phyloP scores from a whole-genome alignment of 2,888 invertebrate genomes.

The Hirtodrosophila histrioides region DNA sequence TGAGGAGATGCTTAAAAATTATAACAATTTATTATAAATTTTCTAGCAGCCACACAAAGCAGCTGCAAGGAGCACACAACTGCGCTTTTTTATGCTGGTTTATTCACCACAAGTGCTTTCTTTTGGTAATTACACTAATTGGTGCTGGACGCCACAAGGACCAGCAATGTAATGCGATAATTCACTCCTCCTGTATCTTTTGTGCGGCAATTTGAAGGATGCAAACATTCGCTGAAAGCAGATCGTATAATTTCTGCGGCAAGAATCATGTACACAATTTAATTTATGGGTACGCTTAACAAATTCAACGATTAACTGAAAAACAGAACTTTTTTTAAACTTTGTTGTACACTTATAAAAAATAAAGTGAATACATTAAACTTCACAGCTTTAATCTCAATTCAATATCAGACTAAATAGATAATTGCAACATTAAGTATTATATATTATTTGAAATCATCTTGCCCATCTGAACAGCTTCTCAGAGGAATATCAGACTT shows the following conservation, averaged over 20 bases:
- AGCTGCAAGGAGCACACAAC: conserved; percentile 3
- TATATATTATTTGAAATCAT: too few relatives aligned
- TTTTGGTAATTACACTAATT: conserved; percentile 67
- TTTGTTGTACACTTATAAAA: too few relatives aligned
- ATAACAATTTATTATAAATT: conserved; percentile 61
- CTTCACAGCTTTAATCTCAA: too few relatives aligned
- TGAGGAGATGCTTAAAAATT: conserved; percentile 63
- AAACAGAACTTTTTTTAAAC: too few relatives aligned
- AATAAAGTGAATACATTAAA: too few relatives aligned
- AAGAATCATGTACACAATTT: too few relatives aligned
- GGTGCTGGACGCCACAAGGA: conserved; percentile 30
- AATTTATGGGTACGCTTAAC: too few relatives aligned
- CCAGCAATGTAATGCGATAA: conserved; percentile 56
- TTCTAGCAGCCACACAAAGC: conserved; percentile 11
- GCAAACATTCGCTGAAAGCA: neutral
- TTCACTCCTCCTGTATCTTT: conserved; percentile 48
- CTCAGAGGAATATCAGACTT: too few relatives aligned
- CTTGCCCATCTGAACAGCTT: too few relatives aligned
- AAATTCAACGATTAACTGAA: too few relatives aligned
- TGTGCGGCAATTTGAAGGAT: conserved; percentile 11
- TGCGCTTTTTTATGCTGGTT: conserved; percentile 11
- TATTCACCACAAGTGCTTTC: conserved; percentile 37
- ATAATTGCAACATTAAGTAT: too few relatives aligned
- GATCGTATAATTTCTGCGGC: neutral
- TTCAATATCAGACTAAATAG: too few relatives aligned